Conservation (phyloP, 1,140 invertebrate genomes). For the Nymphalis io region DNA sequence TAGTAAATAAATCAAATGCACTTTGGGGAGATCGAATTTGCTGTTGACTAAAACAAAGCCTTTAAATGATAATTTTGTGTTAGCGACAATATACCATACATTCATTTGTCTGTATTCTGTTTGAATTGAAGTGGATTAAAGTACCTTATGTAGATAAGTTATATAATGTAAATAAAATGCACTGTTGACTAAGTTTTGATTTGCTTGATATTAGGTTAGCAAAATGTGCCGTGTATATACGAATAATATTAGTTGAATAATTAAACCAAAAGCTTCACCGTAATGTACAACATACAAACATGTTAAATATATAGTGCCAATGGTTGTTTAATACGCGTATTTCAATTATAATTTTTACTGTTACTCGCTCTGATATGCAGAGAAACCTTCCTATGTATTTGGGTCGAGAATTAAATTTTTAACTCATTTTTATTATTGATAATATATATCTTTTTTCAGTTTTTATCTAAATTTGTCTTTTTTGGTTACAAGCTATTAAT, state of each 20-base stretch:
- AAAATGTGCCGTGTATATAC: constrained; percentile 71
- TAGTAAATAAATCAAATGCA: constrained; percentile 25
- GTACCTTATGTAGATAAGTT: constrained; percentile 75
- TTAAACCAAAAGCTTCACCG: constrained; percentile 74
- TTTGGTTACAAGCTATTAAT: constrained; percentile 20
- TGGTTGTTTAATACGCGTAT: constrained; percentile 45
- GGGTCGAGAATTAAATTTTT: neutral
- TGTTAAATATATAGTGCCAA: constrained; percentile 68
- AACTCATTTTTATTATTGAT: constrained; percentile 13
- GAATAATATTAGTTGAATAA: constrained; percentile 30
- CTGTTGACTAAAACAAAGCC: constrained; percentile 10
- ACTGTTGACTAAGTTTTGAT: constrained; percentile 54
- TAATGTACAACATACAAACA: constrained; percentile 69
- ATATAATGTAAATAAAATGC: constrained; percentile 68
- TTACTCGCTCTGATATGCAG: neutral
- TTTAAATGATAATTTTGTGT: constrained; percentile 11
- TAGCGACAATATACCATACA: constrained; percentile 11
- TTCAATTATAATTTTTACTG: neutral
- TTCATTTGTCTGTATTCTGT: constrained; percentile 25
- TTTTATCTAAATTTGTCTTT: constrained; percentile 26
- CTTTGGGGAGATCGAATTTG: constrained; percentile 14
- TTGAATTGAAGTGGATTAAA: constrained; percentile 49
- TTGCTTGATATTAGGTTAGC: constrained; percentile 50
- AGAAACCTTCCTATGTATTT: constrained; percentile 9
- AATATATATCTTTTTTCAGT: constrained; percentile 1